Evolutionary conservation across 2,113 vertebrate genomes (phyloP), one percentile per base, ranked within the genome.

Genomic region (Osmerus mordax): DNA sequence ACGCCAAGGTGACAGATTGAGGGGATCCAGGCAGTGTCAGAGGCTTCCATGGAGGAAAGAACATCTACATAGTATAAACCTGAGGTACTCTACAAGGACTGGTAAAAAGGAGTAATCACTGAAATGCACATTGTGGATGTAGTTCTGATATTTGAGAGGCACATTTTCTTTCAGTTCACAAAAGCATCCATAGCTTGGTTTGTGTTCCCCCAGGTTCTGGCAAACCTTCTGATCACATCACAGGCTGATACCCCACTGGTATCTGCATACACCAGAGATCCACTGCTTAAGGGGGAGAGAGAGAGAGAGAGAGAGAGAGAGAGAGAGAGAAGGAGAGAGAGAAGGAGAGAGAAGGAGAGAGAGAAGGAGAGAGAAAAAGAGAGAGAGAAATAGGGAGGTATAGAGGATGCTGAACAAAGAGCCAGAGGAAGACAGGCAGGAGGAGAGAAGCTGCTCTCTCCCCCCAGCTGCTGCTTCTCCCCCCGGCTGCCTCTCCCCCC

Each of bases 181-280:
- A 76, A 76, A 72, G 65, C 66, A 74, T 74, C 80, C 78, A 64
- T 61, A 76, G 78, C 66, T 69, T 69, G 65, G 65, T 69, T 59
- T 69, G 58, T 58, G 63, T 72, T 74, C 83, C 84, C 81, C 71
- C 70, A 73, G 79, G 86, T 84, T 77, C 76, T 87, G 85, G 87
- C 82, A 87, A 80, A 78, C 77, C 76, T 81, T 86, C 74, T 77
- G 77, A 87, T 87, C 84, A 81, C 85, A 87, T 85, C 82, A 86
- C 25, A 82, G 70, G 70, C 82, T 67, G 58, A 87, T 79, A 84
- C 78, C 78, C 78, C 74, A 72, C 74, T 60, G 61, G 80, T 84
- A 85, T 88, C 82, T 75, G 75, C 25, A 71, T 79, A 68, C 83
- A 86, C 83, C 85, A 83, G 84, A 81, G 84, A 88, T 76, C 74